Percentiles rank a stretch among this genome's conserved stretches.
These are phyloP conservation scores for Dascillus cervinus DNA, from an alignment of 2,888 invertebrate species.

Conservation along the genomic window DNA sequence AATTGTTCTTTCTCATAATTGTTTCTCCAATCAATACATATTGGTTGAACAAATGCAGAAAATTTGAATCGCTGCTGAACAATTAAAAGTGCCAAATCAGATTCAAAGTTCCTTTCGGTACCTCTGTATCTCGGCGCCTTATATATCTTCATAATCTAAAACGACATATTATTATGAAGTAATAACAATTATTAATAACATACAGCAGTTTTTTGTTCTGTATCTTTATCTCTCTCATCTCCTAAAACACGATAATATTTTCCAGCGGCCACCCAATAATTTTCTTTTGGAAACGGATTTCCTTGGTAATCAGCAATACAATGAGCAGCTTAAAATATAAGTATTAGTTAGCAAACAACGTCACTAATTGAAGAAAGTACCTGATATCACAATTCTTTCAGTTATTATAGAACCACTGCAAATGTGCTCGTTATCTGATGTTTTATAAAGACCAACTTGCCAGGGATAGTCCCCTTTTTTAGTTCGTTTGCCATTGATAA, in stretches of 20 bases:
- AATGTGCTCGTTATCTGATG: constrained; percentile 12
- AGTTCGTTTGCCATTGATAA: constrained; percentile 4
- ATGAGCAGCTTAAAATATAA: constrained; percentile 29
- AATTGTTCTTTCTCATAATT: constrained; percentile 15
- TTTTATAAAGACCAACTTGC: constrained; percentile 28
- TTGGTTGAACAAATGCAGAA: constrained; percentile 31
- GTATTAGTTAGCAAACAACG: neutral
- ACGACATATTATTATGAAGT: too few relatives aligned
- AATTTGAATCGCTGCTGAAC: constrained; percentile 26
- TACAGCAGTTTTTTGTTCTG: constrained; percentile 7
- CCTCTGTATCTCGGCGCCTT: constrained; percentile 23
- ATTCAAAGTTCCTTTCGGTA: constrained; percentile 19
- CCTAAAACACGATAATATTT: constrained; percentile 28
- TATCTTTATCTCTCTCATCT: constrained; percentile 21
- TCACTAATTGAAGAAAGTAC: too few relatives aligned
- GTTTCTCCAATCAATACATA: constrained; percentile 31
- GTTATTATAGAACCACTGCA: constrained; percentile 33
- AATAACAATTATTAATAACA: too few relatives aligned
- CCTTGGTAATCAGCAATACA: constrained; percentile 25
- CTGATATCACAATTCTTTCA: constrained; percentile 27
- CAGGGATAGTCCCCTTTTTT: constrained; percentile 23
- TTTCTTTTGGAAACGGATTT: constrained; percentile 5
- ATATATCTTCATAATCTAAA: too few relatives aligned
- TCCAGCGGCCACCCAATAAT: constrained; percentile 26
- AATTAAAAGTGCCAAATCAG: constrained; percentile 35